phyloP scores from a whole-genome alignment of 2,888 invertebrate genomes.

The Tetranychus piercei region DNA sequence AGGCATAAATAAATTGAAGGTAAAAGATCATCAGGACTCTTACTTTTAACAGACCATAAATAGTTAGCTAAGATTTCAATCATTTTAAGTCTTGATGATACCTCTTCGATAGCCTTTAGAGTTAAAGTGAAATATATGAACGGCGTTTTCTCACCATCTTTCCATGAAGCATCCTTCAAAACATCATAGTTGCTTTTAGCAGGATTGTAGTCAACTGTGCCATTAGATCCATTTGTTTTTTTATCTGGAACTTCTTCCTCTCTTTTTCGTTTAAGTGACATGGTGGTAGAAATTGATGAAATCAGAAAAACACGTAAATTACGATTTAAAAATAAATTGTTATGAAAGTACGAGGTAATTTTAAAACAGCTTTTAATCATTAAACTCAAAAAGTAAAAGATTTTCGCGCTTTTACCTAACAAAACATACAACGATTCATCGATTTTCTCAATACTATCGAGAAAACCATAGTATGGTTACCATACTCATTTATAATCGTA shows the following conservation, averaged over 20 bases:
- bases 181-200: slow-evolving; percentile 55
- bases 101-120: slow-evolving; percentile 68
- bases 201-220: slow-evolving; percentile 45
- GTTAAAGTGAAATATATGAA: slow-evolving; percentile 79
- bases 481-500: too few species aligned
- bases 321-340: not conserved
- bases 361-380: too few species aligned
- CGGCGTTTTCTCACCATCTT: slow-evolving; percentile 54
- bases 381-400: too few species aligned
- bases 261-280: not conserved
- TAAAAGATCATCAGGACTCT: slow-evolving; percentile 72
- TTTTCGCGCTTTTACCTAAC: too few species aligned
- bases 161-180: slow-evolving; percentile 63
- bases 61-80: slow-evolving; percentile 79
- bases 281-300: not conserved
- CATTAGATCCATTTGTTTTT: not conserved
- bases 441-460: too few species aligned
- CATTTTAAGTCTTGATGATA: slow-evolving; percentile 58
- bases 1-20: slow-evolving; percentile 79
- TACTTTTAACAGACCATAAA: slow-evolving; percentile 66
- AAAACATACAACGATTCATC: too few species aligned
- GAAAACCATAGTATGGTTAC: too few species aligned
- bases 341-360: too few species aligned
- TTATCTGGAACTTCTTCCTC: not conserved
- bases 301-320: not conserved